Evolutionary conservation across 2,113 vertebrate genomes (phyloP).

Genomic region (Caretta caretta): DNA sequence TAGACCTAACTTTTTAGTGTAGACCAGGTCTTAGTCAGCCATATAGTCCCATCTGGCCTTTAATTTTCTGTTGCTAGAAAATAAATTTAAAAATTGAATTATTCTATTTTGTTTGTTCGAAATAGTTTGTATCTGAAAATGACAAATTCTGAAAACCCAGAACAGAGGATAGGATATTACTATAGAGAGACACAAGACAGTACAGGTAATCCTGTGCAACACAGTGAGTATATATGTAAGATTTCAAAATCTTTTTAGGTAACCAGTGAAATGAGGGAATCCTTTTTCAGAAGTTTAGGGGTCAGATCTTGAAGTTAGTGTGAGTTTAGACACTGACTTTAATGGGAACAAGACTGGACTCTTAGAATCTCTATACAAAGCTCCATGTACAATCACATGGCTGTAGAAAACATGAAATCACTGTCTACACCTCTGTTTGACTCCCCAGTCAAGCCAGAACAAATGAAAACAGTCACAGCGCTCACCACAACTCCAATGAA

Average conservation of each 20-base stretch:
- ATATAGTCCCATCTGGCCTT: accelerated
- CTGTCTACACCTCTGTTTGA: accelerated
- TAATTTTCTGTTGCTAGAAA: accelerated
- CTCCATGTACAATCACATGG: neutral
- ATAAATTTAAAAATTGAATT: neutral
- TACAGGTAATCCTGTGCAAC: neutral
- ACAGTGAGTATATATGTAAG: neutral
- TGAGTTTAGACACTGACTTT: accelerated
- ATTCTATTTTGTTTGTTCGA: neutral
- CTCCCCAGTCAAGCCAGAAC: neutral
- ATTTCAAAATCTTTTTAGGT: neutral
- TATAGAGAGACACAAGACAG: neutral
- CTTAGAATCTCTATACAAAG: neutral
- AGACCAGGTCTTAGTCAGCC: accelerated
- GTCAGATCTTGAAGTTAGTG: neutral
- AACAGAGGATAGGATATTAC: neutral
- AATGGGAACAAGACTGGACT: neutral
- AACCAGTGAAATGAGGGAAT: neutral
- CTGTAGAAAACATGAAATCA: accelerated
- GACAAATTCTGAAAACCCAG: neutral
- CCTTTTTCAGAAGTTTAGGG: neutral
- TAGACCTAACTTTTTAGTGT: neutral
- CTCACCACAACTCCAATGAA: neutral
- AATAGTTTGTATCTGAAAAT: neutral
- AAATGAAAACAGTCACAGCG: neutral